Evolutionary conservation across 2,797 vertebrate genomes (phyloP).

Genomic region (Garrulus glandarius): DNA sequence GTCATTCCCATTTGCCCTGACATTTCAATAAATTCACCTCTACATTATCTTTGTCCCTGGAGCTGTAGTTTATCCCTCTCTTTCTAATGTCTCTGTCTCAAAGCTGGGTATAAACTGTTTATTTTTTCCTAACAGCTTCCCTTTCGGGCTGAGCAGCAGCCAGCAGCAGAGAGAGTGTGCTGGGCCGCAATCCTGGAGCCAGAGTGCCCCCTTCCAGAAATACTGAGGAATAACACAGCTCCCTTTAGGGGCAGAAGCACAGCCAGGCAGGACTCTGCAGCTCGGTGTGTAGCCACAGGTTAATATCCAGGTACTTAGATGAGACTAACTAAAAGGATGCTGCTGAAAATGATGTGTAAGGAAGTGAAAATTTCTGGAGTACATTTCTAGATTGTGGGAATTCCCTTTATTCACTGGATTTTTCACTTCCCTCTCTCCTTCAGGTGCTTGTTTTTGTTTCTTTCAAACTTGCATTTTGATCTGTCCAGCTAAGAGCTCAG

Average conservation of each 20-base stretch:
- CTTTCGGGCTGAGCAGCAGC: constrained; percentile 31
- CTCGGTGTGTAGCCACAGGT: too few relatives aligned
- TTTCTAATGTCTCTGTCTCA: constrained; percentile 25
- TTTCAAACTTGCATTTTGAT: not conserved
- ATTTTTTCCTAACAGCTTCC: constrained; percentile 65
- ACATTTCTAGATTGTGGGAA: not conserved
- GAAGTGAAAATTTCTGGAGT: not conserved
- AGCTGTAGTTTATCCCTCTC: constrained; percentile 57
- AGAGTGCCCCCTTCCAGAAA: constrained; percentile 65
- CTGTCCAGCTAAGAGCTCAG: not conserved
- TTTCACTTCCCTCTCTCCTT: not conserved
- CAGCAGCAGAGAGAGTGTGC: not conserved
- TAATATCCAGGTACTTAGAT: not conserved
- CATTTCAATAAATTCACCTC: constrained; percentile 47
- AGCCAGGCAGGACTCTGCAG: not conserved
- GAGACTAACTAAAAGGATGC: not conserved
- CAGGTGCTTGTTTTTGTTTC: not conserved
- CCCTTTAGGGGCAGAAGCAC: fast-evolving
- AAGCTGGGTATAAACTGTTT: constrained; percentile 62
- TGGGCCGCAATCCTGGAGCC: constrained; percentile 27
- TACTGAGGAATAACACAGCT: not conserved
- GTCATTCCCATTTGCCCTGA: constrained; percentile 31
- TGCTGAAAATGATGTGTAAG: not conserved
- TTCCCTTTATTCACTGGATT: not conserved
- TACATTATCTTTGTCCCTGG: constrained; percentile 62